A percentile compares a stretch with the other conserved stretches of the same genome.
These are phyloP conservation scores for Axis porcinus DNA, from an alignment of 2,113 vertebrate species.

Conservation along the genomic window DNA sequence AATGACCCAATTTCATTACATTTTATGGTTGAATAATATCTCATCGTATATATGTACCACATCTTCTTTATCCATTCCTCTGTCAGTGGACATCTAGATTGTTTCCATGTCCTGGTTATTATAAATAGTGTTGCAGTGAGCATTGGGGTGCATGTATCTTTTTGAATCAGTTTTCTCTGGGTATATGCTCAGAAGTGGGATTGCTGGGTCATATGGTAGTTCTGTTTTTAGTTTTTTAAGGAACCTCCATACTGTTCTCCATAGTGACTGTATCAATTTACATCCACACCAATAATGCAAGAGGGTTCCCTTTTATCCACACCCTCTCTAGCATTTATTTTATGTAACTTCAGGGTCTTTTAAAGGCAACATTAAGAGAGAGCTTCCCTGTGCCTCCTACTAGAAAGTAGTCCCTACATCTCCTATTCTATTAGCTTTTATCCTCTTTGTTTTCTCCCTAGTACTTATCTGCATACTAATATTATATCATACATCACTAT, in stretches of 20 bases:
- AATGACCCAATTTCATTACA: not conserved
- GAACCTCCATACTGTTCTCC: not conserved
- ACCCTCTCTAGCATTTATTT: not conserved
- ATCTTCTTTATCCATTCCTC: not conserved
- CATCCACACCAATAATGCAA: not conserved
- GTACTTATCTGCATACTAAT: not conserved
- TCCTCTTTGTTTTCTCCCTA: not conserved
- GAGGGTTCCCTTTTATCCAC: not conserved
- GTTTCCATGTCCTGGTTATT: not conserved
- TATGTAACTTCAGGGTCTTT: not conserved
- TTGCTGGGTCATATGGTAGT: not conserved
- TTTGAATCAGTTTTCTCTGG: not conserved
- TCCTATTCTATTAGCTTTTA: not conserved
- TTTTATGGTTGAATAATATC: not conserved
- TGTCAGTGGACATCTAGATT: not conserved
- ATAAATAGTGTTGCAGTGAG: not conserved
- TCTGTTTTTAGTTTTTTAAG: not conserved
- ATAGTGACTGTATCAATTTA: not conserved
- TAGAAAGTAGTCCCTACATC: not conserved
- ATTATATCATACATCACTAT: not conserved
- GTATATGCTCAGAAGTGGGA: not conserved
- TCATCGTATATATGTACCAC: not conserved
- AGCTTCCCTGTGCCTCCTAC: not conserved
- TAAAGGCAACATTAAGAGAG: not conserved
- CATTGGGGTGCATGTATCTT: not conserved